These are phyloP conservation scores for Trichomalopsis sarcophagae DNA, from an alignment of 1,140 invertebrate species.

Conservation along the genomic window DNA sequence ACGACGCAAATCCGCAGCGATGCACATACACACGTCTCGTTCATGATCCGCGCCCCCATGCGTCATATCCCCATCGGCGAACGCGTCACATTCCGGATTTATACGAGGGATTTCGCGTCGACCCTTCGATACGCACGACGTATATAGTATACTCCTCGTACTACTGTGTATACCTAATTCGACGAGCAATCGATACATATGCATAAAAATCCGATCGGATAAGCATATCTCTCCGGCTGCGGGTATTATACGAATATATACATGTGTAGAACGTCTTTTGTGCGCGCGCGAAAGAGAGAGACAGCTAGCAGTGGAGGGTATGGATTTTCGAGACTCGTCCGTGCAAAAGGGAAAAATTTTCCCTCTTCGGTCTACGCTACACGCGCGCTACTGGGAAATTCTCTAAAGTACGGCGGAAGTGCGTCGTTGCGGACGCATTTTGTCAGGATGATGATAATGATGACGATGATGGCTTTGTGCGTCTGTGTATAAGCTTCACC, in stretches of 20 bases:
- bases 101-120: not conserved
- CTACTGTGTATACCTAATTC: not conserved
- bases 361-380: not conserved
- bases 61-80: not conserved
- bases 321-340: constrained; percentile 21
- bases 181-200: not conserved
- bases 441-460: not conserved
- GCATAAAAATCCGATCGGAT: constrained; percentile 10
- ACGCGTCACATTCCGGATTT: not conserved
- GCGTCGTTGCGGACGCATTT: not conserved
- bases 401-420: not conserved
- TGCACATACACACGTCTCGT: not conserved
- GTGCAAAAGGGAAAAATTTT: not conserved
- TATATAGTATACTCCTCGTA: not conserved
- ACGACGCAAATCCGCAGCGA: not conserved
- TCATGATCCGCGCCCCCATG: not conserved
- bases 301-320: not conserved
- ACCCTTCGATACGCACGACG: not conserved
- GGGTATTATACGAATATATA: not conserved
- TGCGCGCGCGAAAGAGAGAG: not conserved
- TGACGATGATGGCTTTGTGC: not conserved
- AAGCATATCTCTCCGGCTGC: not conserved
- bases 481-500: not conserved
- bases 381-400: not conserved
- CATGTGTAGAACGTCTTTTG: not conserved